Percentiles rank a stretch among this genome's conserved stretches.
Evolutionary conservation across 2,888 invertebrate genomes (phyloP).

Genomic region (Parascotia fuliginaria): DNA sequence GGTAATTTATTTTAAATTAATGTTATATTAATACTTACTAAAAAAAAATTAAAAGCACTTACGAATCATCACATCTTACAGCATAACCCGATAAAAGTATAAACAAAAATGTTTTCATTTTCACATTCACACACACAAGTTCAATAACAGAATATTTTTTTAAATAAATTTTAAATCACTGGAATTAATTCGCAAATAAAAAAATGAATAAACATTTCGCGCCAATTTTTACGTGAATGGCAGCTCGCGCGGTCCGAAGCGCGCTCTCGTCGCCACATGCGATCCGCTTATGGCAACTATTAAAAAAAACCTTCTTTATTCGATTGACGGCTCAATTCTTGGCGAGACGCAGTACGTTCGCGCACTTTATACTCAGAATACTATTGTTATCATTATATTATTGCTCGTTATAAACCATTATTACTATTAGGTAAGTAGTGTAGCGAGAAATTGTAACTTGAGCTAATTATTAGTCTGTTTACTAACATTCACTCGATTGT

Average conservation of each 20-base stretch:
- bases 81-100: slow-evolving; percentile 65
- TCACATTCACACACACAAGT: slow-evolving; percentile 26
- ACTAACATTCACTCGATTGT: no score
- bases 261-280: slow-evolving; percentile 54
- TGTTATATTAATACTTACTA: not conserved
- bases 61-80: slow-evolving; percentile 72
- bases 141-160: not conserved
- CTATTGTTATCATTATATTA: not conserved
- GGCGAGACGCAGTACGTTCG: slow-evolving; percentile 12
- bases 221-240: slow-evolving; percentile 52
- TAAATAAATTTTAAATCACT: not conserved
- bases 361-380: slow-evolving; percentile 5
- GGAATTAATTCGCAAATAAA: not conserved
- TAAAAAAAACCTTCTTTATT: slow-evolving; percentile 42
- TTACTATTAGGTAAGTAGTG: not conserved
- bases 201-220: slow-evolving; percentile 36
- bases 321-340: slow-evolving; percentile 24
- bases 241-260: slow-evolving; percentile 44
- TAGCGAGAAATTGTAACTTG: not conserved
- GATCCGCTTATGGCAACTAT: slow-evolving; percentile 48
- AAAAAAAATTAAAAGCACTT: slow-evolving; percentile 28
- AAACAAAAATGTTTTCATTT: slow-evolving; percentile 59
- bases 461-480: no score
- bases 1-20: not conserved
- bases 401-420: not conserved